Base-by-base conservation (phyloP, 2,113 vertebrate species). In the Zosterops lateralis region DNA sequence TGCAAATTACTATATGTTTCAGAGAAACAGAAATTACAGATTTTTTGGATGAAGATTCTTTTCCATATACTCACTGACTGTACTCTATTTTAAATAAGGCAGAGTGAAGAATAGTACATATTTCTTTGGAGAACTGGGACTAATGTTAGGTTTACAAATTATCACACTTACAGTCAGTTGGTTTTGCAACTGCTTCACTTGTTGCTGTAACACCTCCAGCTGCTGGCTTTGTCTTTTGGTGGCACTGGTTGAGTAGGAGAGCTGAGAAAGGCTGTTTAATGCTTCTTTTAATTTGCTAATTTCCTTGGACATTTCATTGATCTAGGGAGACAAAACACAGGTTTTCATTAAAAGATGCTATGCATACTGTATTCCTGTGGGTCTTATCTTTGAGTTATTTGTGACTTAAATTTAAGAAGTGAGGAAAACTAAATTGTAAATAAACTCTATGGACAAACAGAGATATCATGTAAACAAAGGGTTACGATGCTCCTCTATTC, bases 211-310 rank as follows among this genome's bases (percentile, higher is more conserved):
- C 0, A 83, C 94, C 26, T 99, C 99, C 93, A 99, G 97, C 96
- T 99, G 99, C 95, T 99, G 99, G 91, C 92, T 99, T 94, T 99
- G 99, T 96, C 98, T 98, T 97, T 99, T 99, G 66, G 98, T 98
- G 6, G 98, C 97, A 51, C 98, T 98, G 6, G 98, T 97, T 3
- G 98, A 98, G 95, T 99, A 99, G 21, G 99, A 99, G 72, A 99
- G 98, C 97, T 99, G 99, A 7, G 99, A 99, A 76, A 99, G 98
- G 96, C 99, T 99, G 97, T 99, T 99, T 77, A 99, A 85, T 12
- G 99, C 99, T 68, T 99, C 99, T 96, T 99, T 99, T 89, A 99
- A 96, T 92, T 99, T 99, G 91, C 91, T 97, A n/a, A 99, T 99
- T 96, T 99, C 99, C 91, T 98, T 99, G 1, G 99, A 98, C 96